Evolutionary conservation across 2,888 invertebrate species (phyloP).

Genomic region (Philopedon plagiatum): DNA sequence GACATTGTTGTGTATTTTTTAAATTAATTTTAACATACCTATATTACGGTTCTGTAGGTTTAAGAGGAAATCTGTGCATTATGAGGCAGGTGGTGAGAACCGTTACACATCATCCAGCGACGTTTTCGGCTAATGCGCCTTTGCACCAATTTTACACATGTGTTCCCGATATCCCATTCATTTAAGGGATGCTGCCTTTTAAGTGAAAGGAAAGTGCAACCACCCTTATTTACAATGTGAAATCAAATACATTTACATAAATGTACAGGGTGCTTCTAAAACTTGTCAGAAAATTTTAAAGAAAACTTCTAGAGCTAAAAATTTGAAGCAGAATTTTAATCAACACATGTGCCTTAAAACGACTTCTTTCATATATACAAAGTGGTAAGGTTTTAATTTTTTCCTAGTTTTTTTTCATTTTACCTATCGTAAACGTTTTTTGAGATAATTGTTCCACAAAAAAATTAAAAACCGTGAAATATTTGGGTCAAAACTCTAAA

Average conservation of each 20-base stretch:
- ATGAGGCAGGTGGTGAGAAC: slow-evolving; percentile 46
- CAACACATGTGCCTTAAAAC: too few species aligned
- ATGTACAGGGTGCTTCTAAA: too few species aligned
- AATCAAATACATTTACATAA: slow-evolving; percentile 3
- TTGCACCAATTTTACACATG: slow-evolving; percentile 49
- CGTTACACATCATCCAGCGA: slow-evolving; percentile 50
- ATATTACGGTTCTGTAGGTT: slow-evolving; percentile 24
- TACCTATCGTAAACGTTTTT: too few species aligned
- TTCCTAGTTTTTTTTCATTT: too few species aligned
- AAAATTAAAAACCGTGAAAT: too few species aligned
- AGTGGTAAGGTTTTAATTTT: too few species aligned
- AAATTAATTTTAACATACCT: neutral
- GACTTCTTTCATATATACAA: too few species aligned
- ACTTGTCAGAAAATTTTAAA: too few species aligned
- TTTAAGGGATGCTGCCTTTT: slow-evolving; percentile 38
- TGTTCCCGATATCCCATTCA: slow-evolving; percentile 41
- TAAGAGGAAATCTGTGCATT: slow-evolving; percentile 41
- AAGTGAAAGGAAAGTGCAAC: slow-evolving; percentile 34
- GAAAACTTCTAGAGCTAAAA: too few species aligned
- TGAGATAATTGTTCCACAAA: too few species aligned
- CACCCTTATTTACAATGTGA: slow-evolving; percentile 36
- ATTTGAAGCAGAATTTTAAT: too few species aligned
- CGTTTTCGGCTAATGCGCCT: slow-evolving; percentile 38
- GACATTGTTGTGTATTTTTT: neutral
- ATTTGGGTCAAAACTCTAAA: too few species aligned